Evolutionary conservation across 2,797 vertebrate species (phyloP).

Genomic region (Meriones psammophilus): DNA sequence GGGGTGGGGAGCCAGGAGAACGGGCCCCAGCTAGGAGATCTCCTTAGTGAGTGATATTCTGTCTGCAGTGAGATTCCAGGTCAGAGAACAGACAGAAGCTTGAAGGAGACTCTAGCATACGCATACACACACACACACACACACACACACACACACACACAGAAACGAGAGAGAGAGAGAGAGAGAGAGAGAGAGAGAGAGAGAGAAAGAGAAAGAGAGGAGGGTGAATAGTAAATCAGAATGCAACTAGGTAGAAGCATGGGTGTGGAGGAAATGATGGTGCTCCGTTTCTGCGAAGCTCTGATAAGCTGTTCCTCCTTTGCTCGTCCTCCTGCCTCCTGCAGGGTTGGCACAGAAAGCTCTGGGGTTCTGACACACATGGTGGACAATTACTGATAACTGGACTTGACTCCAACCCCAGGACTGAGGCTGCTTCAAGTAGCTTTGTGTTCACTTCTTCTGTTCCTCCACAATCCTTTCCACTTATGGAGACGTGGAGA

Average conservation of each 20-base stretch:
- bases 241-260: background rate
- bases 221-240: background rate
- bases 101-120: background rate
- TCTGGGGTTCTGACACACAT: background rate
- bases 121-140: no score
- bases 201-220: background rate
- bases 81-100: constrained; percentile 6
- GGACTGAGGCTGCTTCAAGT: background rate
- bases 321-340: background rate
- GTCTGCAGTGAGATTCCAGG: constrained; percentile 8
- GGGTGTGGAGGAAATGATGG: background rate
- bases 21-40: background rate
- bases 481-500: background rate
- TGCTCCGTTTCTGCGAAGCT: background rate
- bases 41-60: constrained; percentile 38
- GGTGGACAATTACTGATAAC: background rate
- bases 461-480: background rate
- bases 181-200: no score
- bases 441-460: background rate
- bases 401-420: background rate
- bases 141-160: no score
- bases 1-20: background rate
- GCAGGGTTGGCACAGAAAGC: background rate
- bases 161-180: no score
- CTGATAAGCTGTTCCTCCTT: background rate